These are phyloP conservation scores for Drosophila auraria DNA, from an alignment of 1,140 invertebrate species.

Conservation along the genomic window DNA sequence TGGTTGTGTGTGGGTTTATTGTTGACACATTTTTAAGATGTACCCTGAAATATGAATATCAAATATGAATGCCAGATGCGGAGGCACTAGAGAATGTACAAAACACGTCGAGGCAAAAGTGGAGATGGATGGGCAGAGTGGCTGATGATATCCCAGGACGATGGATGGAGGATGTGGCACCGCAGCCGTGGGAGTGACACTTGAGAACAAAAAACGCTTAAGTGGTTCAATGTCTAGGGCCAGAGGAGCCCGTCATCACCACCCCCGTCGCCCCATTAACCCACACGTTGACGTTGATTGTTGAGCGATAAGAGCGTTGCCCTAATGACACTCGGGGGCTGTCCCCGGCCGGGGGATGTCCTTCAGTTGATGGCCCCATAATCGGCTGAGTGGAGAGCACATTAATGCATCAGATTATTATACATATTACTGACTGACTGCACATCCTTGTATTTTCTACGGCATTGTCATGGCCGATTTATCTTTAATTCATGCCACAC, in stretches of 20 bases:
- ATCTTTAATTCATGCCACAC: constrained; percentile 25
- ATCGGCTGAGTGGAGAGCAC: constrained; percentile 37
- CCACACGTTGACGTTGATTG: constrained; percentile 58
- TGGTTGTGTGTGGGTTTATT: constrained; percentile 47
- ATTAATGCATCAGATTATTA: constrained; percentile 38
- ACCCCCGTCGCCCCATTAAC: background rate
- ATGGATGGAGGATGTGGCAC: too few species aligned
- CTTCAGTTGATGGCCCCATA: constrained; percentile 40
- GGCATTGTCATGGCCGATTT: constrained; percentile 10
- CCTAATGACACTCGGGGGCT: constrained; percentile 56
- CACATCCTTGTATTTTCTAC: background rate
- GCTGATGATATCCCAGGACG: constrained; percentile 19
- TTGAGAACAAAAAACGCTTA: constrained; percentile 62
- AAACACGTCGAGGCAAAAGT: constrained; percentile 32
- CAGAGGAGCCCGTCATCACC: constrained; percentile 3
- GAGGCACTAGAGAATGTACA: constrained; percentile 41
- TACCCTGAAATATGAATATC: constrained; percentile 50
- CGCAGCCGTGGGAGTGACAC: constrained; percentile 42
- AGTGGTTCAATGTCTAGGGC: constrained; percentile 34
- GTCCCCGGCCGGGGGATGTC: constrained; percentile 6
- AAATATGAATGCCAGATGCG: constrained; percentile 33
- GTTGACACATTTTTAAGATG: constrained; percentile 64
- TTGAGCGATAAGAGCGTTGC: constrained; percentile 58
- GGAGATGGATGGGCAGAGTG: constrained; percentile 19
- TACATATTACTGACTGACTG: background rate